Conservation (phyloP, 64 coral and sea anemone genomes). For the Pocillopora verrucosa region DNA sequence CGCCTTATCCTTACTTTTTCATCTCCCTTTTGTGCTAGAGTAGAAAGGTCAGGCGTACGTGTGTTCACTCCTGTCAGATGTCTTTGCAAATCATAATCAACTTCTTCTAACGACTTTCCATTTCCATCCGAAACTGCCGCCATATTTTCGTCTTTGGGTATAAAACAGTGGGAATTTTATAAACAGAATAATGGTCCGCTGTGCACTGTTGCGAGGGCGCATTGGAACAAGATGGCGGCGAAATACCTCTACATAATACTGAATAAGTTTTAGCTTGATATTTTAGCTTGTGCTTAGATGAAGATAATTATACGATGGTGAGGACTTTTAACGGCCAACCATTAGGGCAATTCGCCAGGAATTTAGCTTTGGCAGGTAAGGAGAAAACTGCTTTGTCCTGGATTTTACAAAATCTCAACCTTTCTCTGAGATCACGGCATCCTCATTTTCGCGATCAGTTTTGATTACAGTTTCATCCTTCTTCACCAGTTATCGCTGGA, state of each 20-base stretch:
- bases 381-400: not conserved
- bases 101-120: slow-evolving; percentile 2
- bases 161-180: not conserved
- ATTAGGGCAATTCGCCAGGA: not conserved
- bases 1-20: slow-evolving; percentile 60
- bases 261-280: not conserved
- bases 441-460: not conserved
- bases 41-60: slow-evolving; percentile 64
- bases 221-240: slow-evolving; percentile 44
- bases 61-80: slow-evolving; percentile 65
- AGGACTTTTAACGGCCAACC: slow-evolving; percentile 28
- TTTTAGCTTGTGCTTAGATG: not conserved
- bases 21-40: slow-evolving; percentile 88
- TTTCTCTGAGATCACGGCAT: not conserved
- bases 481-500: slow-evolving; percentile 45
- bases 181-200: not conserved
- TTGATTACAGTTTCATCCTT: not conserved
- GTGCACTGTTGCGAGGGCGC: not conserved
- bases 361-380: slow-evolving; percentile 17
- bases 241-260: not conserved
- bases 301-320: not conserved
- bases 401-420: no score
- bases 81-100: slow-evolving; percentile 56
- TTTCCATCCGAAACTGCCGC: slow-evolving; percentile 54
- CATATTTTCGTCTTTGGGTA: slow-evolving; percentile 27